Conservation (phyloP, 1,140 invertebrate species). For the Drosophila teissieri region DNA sequence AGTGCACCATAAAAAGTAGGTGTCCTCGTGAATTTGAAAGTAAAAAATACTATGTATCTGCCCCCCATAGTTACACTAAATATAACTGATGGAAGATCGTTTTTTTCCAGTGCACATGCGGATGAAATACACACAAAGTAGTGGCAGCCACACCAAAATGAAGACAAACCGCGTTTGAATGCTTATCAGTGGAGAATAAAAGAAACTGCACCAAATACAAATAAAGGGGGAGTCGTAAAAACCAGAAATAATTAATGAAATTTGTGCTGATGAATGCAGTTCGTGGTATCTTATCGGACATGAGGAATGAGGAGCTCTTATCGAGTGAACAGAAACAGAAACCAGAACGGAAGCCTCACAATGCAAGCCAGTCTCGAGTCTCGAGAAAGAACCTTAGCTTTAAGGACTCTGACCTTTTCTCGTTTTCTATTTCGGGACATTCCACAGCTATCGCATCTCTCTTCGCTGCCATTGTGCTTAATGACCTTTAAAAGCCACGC, state of each 20-base stretch:
- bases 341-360: slow-evolving; percentile 17
- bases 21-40: neutral
- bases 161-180: slow-evolving; percentile 26
- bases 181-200: slow-evolving; percentile 27
- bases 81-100: neutral
- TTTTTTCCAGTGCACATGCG: slow-evolving; percentile 20
- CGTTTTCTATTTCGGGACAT: slow-evolving; percentile 69
- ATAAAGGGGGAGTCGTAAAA: slow-evolving; percentile 8
- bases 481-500: slow-evolving; percentile 81
- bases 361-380: neutral
- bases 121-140: slow-evolving; percentile 18
- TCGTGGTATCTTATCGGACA: slow-evolving; percentile 51
- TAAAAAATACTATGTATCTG: neutral
- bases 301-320: slow-evolving; percentile 24
- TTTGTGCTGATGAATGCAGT: slow-evolving; percentile 56
- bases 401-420: slow-evolving; percentile 79
- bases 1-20: neutral
- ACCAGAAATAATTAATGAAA: slow-evolving; percentile 51
- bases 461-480: slow-evolving; percentile 61
- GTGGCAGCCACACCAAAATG: slow-evolving; percentile 5
- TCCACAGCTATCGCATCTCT: slow-evolving; percentile 11
- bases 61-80: neutral
- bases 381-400: slow-evolving; percentile 36
- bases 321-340: slow-evolving; percentile 11
- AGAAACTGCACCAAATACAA: slow-evolving; percentile 50